phyloP scores from a whole-genome alignment of 2,888 invertebrate genomes.

The Caenorhabditis becei region DNA sequence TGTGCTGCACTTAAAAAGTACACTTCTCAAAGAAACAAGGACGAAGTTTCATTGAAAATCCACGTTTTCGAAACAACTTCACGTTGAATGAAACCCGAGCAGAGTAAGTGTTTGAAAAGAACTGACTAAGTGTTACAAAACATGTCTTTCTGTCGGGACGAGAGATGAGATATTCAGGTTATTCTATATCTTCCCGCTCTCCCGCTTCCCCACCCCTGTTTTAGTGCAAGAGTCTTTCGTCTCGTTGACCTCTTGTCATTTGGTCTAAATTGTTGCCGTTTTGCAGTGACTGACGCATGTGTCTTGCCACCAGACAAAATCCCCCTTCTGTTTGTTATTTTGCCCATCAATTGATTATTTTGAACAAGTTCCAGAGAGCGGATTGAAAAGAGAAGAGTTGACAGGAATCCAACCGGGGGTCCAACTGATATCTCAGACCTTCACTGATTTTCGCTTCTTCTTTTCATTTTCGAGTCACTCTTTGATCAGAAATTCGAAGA shows the following conservation, averaged over 20 bases:
- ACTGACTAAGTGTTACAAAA: conserved; percentile 65
- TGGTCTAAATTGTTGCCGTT: conserved; percentile 36
- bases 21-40: not conserved
- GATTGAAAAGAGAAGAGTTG: conserved; percentile 28
- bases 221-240: conserved; percentile 43
- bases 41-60: conserved; percentile 22
- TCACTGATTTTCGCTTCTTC: conserved; percentile 4
- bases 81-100: conserved; percentile 58
- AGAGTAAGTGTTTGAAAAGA: conserved; percentile 52
- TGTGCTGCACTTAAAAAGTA: conserved; percentile 5
- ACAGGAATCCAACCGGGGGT: conserved; percentile 25
- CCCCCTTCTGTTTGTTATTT: conserved; percentile 13
- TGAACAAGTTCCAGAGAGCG: conserved; percentile 33
- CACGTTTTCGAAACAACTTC: conserved; percentile 59
- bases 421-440: conserved; percentile 13
- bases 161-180: conserved; percentile 47
- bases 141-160: conserved; percentile 51
- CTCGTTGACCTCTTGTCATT: conserved; percentile 54
- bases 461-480: conserved; percentile 19
- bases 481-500: too few relatives aligned
- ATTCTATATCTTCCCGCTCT: conserved; percentile 36
- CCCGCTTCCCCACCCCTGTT: conserved; percentile 20
- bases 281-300: conserved; percentile 12
- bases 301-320: conserved; percentile 22
- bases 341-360: conserved; percentile 38